phyloP scores from a whole-genome alignment of 2,888 invertebrate species.

The Ariolimax columbianus region DNA sequence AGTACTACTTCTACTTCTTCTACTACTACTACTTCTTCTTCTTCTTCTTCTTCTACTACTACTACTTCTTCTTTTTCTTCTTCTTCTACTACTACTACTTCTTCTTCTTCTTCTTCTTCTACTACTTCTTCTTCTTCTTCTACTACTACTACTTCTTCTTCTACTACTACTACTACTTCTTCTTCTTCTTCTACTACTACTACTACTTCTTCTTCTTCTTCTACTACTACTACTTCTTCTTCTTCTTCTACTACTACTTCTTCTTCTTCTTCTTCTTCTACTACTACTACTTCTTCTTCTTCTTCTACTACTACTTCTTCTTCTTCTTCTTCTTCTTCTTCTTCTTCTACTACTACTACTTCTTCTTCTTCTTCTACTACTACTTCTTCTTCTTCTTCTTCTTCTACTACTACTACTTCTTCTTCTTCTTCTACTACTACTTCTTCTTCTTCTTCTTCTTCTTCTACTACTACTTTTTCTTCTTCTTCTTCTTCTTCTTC shows the following conservation, averaged over 20 bases:
- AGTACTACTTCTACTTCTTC: too few relatives aligned
- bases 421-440: not conserved
- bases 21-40: not conserved
- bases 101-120: not conserved
- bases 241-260: not conserved
- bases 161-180: constrained; percentile 8
- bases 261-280: not conserved
- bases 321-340: constrained; percentile 7
- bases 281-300: not conserved
- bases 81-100: not conserved
- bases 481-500: not conserved
- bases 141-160: not conserved
- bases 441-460: not conserved
- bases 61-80: not conserved
- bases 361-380: constrained; percentile 4
- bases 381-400: not conserved
- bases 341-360: constrained; percentile 10
- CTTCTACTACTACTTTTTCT: not conserved
- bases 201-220: not conserved
- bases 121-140: too few relatives aligned
- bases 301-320: not conserved
- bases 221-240: constrained; percentile 9
- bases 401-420: not conserved
- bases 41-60: not conserved
- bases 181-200: not conserved